phyloP scores from a whole-genome alignment of 2,113 vertebrate species.

The Marmota monax region DNA sequence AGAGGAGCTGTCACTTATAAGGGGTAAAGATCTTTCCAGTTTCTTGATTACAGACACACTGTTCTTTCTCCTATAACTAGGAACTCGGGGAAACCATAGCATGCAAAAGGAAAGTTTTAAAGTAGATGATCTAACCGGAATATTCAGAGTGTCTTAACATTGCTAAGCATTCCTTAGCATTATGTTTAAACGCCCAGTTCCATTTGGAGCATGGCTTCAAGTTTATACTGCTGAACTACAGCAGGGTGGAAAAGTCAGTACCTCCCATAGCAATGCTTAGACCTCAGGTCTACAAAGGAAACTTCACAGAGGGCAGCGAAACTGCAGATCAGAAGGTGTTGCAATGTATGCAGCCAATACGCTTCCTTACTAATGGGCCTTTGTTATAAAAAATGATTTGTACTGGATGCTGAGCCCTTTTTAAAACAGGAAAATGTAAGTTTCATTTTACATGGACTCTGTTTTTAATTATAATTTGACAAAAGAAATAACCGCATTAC shows the following conservation, averaged over 20 bases:
- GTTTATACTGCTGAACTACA: constrained; percentile 40
- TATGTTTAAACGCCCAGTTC: constrained; percentile 65
- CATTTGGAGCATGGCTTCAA: constrained; percentile 64
- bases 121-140: constrained; percentile 72
- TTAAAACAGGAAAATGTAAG: constrained; percentile 84
- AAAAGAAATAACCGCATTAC: constrained; percentile 89
- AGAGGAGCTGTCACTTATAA: neutral
- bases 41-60: neutral
- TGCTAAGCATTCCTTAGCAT: neutral
- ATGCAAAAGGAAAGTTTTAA: constrained; percentile 68
- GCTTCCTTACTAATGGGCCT: constrained; percentile 79
- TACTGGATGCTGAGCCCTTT: constrained; percentile 81
- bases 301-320: constrained; percentile 58
- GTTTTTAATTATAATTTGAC: constrained; percentile 91
- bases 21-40: neutral
- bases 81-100: neutral
- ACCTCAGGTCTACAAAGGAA: constrained; percentile 57
- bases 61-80: neutral
- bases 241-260: constrained; percentile 8
- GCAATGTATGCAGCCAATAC: constrained; percentile 72
- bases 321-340: constrained; percentile 80
- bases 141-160: constrained; percentile 3
- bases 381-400: constrained; percentile 84
- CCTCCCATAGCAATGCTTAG: constrained; percentile 51
- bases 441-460: constrained; percentile 87